phyloP scores from a whole-genome alignment of 1,140 invertebrate genomes.

The Forficula auricularia region DNA sequence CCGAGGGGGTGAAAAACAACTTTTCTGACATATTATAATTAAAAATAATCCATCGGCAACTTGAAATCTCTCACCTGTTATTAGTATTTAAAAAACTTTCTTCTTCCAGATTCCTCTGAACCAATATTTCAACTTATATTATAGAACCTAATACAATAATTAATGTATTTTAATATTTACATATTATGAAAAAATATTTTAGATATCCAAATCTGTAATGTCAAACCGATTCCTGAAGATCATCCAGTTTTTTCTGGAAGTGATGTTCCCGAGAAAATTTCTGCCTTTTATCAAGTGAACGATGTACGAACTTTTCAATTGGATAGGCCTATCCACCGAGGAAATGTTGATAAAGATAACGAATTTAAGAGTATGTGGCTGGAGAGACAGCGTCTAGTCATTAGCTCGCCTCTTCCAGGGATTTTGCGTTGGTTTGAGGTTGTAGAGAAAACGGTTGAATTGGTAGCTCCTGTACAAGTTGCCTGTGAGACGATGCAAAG shows the following conservation, averaged over 20 bases:
- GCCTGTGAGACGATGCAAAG: constrained; percentile 86
- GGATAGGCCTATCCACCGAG: constrained; percentile 75
- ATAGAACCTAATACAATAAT: too few species aligned
- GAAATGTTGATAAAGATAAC: constrained; percentile 76
- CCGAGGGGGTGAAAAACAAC: too few species aligned
- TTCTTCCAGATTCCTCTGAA: not conserved
- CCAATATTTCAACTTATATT: too few species aligned
- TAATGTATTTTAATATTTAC: constrained; percentile 6
- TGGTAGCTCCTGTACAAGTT: constrained; percentile 77
- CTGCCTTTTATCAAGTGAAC: constrained; percentile 77
- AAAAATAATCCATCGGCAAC: too few species aligned
- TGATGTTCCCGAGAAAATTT: constrained; percentile 70
- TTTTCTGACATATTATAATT: too few species aligned
- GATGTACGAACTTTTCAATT: constrained; percentile 82
- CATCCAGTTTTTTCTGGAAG: constrained; percentile 29
- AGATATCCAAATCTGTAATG: constrained; percentile 89
- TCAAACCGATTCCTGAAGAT: constrained; percentile 62
- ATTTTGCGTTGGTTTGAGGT: constrained; percentile 92
- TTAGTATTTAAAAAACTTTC: too few species aligned
- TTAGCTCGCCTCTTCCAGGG: constrained; percentile 67
- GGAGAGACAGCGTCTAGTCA: constrained; percentile 75
- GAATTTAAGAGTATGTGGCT: constrained; percentile 94
- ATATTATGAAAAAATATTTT: too few species aligned
- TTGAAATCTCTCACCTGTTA: too few species aligned
- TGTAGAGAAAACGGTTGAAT: constrained; percentile 52